Conservation (phyloP, 2,888 invertebrate species). For the Erannis defoliaria region DNA sequence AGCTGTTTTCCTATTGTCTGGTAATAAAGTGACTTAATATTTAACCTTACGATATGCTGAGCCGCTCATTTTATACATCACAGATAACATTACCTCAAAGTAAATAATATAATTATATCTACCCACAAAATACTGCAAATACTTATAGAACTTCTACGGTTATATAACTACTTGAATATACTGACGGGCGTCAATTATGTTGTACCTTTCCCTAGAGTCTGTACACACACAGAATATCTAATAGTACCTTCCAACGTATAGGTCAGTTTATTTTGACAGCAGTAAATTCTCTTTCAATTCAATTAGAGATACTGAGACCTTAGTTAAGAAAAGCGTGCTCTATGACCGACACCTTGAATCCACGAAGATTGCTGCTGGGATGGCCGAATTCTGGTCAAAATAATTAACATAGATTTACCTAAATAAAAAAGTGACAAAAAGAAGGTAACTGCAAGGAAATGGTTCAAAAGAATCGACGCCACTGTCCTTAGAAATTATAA, state of each 20-base stretch:
- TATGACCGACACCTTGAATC: no score
- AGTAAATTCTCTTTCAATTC: no score
- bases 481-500: not conserved
- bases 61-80: constrained; percentile 20
- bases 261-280: no score
- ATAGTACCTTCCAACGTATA: no score
- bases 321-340: no score
- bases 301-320: not conserved
- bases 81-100: constrained; percentile 10
- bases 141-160: not conserved
- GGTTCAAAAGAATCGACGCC: not conserved
- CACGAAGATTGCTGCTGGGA: no score
- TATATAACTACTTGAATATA: not conserved
- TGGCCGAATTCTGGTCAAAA: no score
- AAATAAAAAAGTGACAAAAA: not conserved
- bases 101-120: not conserved
- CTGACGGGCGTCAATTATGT: not conserved
- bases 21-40: not conserved
- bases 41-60: constrained; percentile 11
- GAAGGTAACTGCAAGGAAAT: not conserved
- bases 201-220: not conserved
- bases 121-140: constrained; percentile 9
- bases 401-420: no score
- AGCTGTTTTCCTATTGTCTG: not conserved
- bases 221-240: no score